Evolutionary conservation across 2,888 invertebrate species (phyloP), one percentile per base, ranked within the genome.

Genomic region (Trimorus sp.): DNA sequence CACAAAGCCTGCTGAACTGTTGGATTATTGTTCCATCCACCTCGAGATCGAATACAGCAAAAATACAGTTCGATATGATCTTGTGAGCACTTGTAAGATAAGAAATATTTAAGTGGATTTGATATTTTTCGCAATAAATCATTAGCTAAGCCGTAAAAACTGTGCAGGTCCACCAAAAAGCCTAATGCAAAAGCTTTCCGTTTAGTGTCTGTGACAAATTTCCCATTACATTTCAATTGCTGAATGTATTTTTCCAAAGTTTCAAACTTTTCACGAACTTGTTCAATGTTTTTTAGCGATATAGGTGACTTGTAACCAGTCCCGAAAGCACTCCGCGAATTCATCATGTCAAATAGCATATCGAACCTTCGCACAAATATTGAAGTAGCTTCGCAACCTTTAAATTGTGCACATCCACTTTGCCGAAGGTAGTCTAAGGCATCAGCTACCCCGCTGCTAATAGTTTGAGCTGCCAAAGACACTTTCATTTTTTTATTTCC

Each of bases 361-460:
- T 83, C 71, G 12, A 84, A 70, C 7, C 51, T 80, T 51, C 78
- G 37, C 38, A 86, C 82, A 76, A 87, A 85, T 62, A 70, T 53
- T 8, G 80, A 62, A 8, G 85, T 87, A n/a, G 82, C 81, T 38
- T 79, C 79, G 60, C 71, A 59, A 16, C 73, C 73, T 62, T 82
- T 26, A 69, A 86, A 86, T 60, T 79, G 12, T 56, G 77, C 54
- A 37, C 16, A 63, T 37, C 62, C 53, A 3, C 42, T 53, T 15
- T 63, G 5, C 26, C 49, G 6, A 6, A 62, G 63, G 45, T 63
- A 87, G 56, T 76, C 80, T 15, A 84, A 69, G 7, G 85, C 83
- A 83, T 85, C 85, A 15, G 85, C 86, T 9, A 87, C 84, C 26
- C 84, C 80, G 38, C 73, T 76, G 69, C 85, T 86, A 0, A 87